Percentiles rank a stretch among this genome's conserved stretches.
These are phyloP conservation scores for Pelmatolapia mariae DNA, from an alignment of 2,113 vertebrate genomes.

Conservation along the genomic window DNA sequence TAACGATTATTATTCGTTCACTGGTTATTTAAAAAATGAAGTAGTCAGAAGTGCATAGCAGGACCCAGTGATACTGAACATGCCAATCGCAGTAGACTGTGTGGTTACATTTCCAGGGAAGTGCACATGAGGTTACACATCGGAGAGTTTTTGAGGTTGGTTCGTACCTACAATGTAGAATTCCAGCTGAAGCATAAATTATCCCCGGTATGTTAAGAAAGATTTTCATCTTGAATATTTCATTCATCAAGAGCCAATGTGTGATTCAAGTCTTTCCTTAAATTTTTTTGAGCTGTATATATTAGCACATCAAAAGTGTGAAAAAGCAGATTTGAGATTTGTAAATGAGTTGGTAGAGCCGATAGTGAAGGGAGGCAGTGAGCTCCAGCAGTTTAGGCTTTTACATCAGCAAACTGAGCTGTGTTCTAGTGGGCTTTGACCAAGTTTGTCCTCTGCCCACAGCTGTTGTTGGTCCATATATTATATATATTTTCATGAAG, in stretches of 20 bases:
- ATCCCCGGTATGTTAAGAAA: neutral
- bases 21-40: neutral
- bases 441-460: neutral
- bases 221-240: neutral
- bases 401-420: neutral
- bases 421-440: neutral
- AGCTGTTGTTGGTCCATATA: neutral
- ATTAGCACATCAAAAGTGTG: neutral
- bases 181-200: neutral
- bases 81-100: neutral
- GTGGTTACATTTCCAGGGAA: neutral
- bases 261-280: neutral
- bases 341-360: neutral
- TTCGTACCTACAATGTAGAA: neutral
- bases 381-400: neutral
- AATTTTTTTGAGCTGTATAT: neutral
- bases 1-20: neutral
- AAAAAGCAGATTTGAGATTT: neutral
- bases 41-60: neutral
- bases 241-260: neutral
- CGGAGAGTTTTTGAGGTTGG: neutral
- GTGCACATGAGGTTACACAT: neutral
- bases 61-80: neutral
- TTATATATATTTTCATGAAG: neutral
- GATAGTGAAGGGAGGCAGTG: neutral